Conservation (phyloP, 2,797 vertebrate species). For the Platalea minor region DNA sequence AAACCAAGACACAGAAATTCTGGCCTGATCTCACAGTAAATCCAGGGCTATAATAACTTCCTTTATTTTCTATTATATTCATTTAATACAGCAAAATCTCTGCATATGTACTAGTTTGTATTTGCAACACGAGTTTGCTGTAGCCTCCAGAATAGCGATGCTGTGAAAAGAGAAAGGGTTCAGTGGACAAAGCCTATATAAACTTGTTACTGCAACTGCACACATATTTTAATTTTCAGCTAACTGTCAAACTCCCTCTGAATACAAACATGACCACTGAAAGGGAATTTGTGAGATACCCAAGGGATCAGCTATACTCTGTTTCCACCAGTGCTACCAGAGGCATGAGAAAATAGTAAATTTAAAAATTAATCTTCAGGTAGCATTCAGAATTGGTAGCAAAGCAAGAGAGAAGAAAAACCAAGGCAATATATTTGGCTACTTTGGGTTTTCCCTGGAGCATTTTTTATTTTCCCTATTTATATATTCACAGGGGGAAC, state of each 20-base stretch:
- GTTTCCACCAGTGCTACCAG: not conserved
- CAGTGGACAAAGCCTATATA: not conserved
- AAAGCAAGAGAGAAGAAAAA: not conserved
- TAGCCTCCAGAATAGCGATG: not conserved
- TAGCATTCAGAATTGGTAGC: not conserved
- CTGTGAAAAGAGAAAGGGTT: not conserved
- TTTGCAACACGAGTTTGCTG: not conserved
- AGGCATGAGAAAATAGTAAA: not conserved
- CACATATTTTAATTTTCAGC: not conserved
- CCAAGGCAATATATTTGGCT: not conserved
- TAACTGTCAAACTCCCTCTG: not conserved
- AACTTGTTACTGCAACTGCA: not conserved
- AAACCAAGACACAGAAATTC: not conserved
- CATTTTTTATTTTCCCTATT: not conserved
- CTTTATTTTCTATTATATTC: not conserved
- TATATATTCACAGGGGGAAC: not conserved
- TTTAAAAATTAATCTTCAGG: not conserved
- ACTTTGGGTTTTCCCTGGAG: not conserved
- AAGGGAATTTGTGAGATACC: not conserved
- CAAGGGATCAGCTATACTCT: not conserved
- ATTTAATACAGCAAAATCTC: not conserved
- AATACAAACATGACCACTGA: not conserved
- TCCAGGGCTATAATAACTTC: not conserved
- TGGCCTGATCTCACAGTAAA: not conserved
- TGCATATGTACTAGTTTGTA: not conserved